Evolutionary conservation across 2,797 vertebrate species (phyloP).

Genomic region (Chelonia mydas): DNA sequence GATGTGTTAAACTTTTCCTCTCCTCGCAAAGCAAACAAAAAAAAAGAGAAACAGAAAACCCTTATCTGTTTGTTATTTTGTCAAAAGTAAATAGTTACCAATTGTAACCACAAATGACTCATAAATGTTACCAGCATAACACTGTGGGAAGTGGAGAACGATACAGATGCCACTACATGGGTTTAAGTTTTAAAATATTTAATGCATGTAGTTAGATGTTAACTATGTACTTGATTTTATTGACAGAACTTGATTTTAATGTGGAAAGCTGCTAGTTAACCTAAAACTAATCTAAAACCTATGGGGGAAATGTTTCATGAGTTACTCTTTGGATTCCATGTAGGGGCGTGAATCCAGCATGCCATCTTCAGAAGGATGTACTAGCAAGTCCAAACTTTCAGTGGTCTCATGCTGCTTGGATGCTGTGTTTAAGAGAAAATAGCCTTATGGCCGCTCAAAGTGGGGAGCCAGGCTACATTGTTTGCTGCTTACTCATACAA

Average conservation of each 20-base stretch:
- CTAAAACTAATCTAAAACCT: neutral
- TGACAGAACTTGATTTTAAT: neutral
- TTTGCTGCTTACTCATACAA: neutral
- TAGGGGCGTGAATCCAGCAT: neutral
- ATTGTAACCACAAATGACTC: slow-evolving; percentile 36
- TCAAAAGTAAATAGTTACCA: slow-evolving; percentile 33
- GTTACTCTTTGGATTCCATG: slow-evolving; percentile 3
- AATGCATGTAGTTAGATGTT: neutral
- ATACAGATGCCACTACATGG: neutral
- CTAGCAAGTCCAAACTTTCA: neutral
- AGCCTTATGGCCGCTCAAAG: neutral
- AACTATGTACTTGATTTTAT: neutral
- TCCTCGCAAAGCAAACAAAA: slow-evolving; percentile 55
- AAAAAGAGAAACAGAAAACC: slow-evolving; percentile 45
- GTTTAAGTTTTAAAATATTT: neutral
- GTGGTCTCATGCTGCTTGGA: neutral
- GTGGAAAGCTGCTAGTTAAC: neutral
- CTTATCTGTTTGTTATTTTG: slow-evolving; percentile 20
- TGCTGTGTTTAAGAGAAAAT: neutral
- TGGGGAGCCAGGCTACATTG: neutral
- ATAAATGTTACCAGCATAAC: slow-evolving; percentile 11
- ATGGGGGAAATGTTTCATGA: neutral
- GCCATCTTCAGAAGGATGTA: neutral
- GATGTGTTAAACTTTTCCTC: slow-evolving; percentile 54
- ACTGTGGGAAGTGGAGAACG: neutral